Evolutionary conservation across 2,113 vertebrate species (phyloP).

Genomic region (Cheirogaleus medius): DNA sequence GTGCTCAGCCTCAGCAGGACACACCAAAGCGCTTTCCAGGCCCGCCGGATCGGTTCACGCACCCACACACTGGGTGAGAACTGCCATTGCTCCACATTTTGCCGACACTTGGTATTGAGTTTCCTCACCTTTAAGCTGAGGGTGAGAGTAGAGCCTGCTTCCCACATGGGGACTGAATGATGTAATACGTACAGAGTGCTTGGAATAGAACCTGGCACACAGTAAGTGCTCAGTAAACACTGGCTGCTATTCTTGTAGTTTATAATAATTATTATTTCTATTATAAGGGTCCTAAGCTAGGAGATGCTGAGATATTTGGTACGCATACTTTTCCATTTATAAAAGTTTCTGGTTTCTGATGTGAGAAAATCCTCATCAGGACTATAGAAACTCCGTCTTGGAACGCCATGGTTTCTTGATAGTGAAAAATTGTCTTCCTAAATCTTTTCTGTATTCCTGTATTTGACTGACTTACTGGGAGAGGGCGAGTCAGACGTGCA

Average conservation of each 20-base stretch:
- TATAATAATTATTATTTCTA: neutral
- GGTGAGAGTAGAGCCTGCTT: neutral
- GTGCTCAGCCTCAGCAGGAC: accelerated
- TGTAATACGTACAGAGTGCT: neutral
- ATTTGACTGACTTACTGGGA: neutral
- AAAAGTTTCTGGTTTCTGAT: neutral
- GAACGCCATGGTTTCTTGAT: neutral
- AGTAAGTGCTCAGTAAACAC: neutral
- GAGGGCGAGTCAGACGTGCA: neutral
- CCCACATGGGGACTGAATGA: neutral
- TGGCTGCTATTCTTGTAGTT: neutral
- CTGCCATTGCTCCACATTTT: accelerated
- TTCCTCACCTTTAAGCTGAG: neutral
- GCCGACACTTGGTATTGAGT: neutral
- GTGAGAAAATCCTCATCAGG: neutral
- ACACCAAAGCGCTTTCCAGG: no score
- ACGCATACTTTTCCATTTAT: neutral
- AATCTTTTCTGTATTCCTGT: neutral
- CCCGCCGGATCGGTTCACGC: accelerated
- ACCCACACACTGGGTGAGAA: accelerated
- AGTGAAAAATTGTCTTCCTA: neutral
- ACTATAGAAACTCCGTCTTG: neutral
- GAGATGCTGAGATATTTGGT: neutral
- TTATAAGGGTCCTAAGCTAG: neutral
- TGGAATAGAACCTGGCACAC: neutral